Evolutionary conservation across 1,140 invertebrate genomes (phyloP).

Genomic region (Cecropterus lyciades): DNA sequence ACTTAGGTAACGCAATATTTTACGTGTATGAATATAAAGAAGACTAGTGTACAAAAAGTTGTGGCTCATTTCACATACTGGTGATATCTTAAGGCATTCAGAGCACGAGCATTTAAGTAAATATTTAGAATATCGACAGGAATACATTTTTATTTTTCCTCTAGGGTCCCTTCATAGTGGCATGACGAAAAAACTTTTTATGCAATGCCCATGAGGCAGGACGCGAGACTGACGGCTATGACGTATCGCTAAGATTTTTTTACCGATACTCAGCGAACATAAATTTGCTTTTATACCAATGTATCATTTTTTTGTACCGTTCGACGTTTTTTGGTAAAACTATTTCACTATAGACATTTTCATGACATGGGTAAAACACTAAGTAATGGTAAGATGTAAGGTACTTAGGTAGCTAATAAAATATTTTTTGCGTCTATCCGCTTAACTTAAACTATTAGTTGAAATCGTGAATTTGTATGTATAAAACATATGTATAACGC

Average conservation of each 20-base stretch:
- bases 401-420: not conserved
- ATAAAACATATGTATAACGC: too few species aligned
- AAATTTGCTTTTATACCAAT: conserved; percentile 83
- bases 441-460: too few species aligned
- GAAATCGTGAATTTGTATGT: too few species aligned
- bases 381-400: not conserved
- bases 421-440: too few species aligned
- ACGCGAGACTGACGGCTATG: conserved; percentile 73
- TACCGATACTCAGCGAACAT: conserved; percentile 73
- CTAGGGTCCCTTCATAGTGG: conserved; percentile 41
- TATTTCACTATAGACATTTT: conserved; percentile 50
- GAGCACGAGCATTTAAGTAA: conserved; percentile 10
- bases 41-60: not conserved
- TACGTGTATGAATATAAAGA: not conserved
- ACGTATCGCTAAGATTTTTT: conserved; percentile 79
- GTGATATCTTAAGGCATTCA: conserved; percentile 3
- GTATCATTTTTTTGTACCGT: conserved; percentile 73
- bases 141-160: conserved; percentile 31
- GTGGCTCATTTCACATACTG: not conserved
- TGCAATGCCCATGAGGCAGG: conserved; percentile 68
- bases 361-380: conserved; percentile 41
- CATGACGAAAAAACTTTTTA: conserved; percentile 62
- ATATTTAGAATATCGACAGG: conserved; percentile 31
- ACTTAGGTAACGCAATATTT: too few species aligned
- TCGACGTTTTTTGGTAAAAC: conserved; percentile 55